phyloP scores from a whole-genome alignment of 2,888 invertebrate species.

The Aporophyla nigra region DNA sequence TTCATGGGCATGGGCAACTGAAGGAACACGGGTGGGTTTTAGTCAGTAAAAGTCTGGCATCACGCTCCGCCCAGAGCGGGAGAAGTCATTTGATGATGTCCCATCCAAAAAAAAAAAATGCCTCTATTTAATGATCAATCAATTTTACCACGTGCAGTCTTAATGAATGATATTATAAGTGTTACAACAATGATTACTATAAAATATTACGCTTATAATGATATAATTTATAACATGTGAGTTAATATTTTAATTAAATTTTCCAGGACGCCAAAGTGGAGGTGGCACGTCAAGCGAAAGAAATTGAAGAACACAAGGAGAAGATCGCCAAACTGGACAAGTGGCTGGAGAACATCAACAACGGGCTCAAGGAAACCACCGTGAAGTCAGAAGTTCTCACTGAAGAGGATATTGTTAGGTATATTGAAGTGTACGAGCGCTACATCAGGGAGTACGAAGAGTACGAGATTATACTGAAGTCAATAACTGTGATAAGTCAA shows the following conservation, averaged over 20 bases:
- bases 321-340: conserved; percentile 86
- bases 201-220: background rate
- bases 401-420: conserved; percentile 85
- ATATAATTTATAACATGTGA: background rate
- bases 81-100: no score
- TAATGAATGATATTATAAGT: background rate
- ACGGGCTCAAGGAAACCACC: conserved; percentile 86
- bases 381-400: conserved; percentile 80
- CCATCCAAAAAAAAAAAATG: no score
- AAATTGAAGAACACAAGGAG: conserved; percentile 84
- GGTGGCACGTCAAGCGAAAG: conserved; percentile 81
- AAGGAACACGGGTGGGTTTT: no score
- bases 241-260: background rate
- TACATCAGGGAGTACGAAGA: conserved; percentile 88
- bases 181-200: background rate
- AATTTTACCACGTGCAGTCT: background rate
- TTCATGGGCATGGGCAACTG: no score
- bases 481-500: conserved; percentile 85
- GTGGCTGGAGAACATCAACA: conserved; percentile 89
- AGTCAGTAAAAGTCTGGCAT: no score
- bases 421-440: conserved; percentile 87
- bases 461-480: conserved; percentile 85
- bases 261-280: conserved; percentile 88
- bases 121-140: background rate
- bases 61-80: no score